Evolutionary conservation across 2,888 invertebrate species (phyloP).

Genomic region (Fragum whitleyi): DNA sequence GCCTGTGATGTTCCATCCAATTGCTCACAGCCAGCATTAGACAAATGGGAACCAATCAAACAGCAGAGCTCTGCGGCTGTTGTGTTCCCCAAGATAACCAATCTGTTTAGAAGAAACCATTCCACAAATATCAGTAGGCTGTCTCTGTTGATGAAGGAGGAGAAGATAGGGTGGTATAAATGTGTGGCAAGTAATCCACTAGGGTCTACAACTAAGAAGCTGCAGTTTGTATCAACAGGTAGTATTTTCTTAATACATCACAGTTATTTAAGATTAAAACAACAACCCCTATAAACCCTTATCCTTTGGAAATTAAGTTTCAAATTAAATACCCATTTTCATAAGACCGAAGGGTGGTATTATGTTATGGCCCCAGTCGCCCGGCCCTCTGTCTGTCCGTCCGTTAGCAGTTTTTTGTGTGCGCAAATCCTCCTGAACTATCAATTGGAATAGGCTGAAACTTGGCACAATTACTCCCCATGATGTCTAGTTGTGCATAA

Average conservation of each 20-base stretch:
- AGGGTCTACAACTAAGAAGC: conserved; percentile 35
- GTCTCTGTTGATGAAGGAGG: conserved; percentile 49
- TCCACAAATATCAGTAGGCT: conserved; percentile 49
- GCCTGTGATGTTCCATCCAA: conserved; percentile 47
- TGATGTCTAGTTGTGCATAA: no score
- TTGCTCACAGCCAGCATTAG: conserved; percentile 25
- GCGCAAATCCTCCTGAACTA: no score
- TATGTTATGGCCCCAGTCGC: no score
- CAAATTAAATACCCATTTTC: no score
- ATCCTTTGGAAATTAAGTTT: no score
- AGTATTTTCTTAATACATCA: neutral
- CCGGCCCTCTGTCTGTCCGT: no score
- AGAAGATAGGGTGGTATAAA: conserved; percentile 56
- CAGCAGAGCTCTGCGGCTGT: conserved; percentile 35
- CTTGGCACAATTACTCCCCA: no score
- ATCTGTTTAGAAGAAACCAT: conserved; percentile 28
- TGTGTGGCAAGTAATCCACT: conserved; percentile 61
- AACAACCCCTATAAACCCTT: no score
- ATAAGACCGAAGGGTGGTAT: no score
- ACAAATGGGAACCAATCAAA: conserved; percentile 55
- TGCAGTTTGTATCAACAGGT: conserved; percentile 63
- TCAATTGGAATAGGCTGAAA: no score
- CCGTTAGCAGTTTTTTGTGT: no score
- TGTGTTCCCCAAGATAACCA: conserved; percentile 40
- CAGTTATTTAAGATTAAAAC: no score